Evolutionary conservation across 2,888 invertebrate genomes (phyloP).

Genomic region (Volucella zonaria): DNA sequence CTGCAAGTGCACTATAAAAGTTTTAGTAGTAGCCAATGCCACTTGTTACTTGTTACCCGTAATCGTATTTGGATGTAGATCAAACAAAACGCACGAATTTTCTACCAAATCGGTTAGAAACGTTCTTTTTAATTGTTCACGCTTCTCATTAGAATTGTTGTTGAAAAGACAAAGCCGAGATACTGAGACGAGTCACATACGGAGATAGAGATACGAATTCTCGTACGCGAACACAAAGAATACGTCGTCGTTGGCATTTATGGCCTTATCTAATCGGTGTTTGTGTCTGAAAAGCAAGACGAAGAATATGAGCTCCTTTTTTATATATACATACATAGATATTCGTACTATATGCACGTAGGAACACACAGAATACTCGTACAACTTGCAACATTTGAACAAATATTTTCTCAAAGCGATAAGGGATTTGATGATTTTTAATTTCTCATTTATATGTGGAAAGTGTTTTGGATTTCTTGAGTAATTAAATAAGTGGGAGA

Average conservation of each 20-base stretch:
- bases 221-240: too few relatives aligned
- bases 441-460: neutral
- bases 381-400: slow-evolving; percentile 14
- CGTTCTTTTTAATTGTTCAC: slow-evolving; percentile 1
- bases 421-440: neutral
- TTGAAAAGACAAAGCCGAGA: slow-evolving; percentile 2
- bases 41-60: neutral
- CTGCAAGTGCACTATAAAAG: neutral
- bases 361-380: neutral
- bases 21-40: neutral
- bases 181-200: neutral
- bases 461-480: too few relatives aligned
- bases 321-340: too few relatives aligned
- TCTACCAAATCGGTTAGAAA: too few relatives aligned
- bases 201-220: neutral
- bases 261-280: slow-evolving; percentile 33
- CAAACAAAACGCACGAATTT: neutral
- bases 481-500: too few relatives aligned
- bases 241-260: neutral
- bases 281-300: slow-evolving; percentile 6
- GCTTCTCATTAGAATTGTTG: slow-evolving; percentile 18
- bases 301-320: too few relatives aligned
- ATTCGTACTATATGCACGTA: too few relatives aligned
- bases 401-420: slow-evolving; percentile 6
- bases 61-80: neutral